Evolutionary conservation across 2,888 invertebrate species (phyloP).

Genomic region (Hanleya hanleyi): DNA sequence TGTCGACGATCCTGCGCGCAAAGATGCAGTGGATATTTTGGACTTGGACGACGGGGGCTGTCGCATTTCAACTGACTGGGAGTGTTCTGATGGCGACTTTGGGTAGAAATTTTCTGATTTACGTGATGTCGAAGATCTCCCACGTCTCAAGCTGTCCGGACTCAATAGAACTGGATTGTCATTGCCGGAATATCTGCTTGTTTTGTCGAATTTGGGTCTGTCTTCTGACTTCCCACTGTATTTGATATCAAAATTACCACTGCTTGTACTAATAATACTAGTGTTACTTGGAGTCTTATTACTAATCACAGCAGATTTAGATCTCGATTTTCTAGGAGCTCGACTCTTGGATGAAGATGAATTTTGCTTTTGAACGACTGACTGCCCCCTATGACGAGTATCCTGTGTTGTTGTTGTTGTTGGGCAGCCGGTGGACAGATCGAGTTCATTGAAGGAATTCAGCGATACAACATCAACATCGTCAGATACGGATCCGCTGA

Average conservation of each 20-base stretch:
- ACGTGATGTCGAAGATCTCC: neutral
- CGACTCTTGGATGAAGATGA: no score
- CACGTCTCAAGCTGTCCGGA: neutral
- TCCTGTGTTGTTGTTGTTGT: neutral
- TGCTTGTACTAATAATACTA: no score
- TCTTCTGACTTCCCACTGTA: constrained; percentile 5
- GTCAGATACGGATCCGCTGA: constrained; percentile 36
- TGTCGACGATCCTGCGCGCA: neutral
- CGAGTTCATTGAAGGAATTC: constrained; percentile 53
- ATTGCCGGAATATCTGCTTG: neutral
- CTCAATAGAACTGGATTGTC: neutral
- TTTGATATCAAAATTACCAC: no score
- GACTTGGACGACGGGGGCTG: neutral
- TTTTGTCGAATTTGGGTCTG: neutral
- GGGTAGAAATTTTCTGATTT: no score
- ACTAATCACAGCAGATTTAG: neutral
- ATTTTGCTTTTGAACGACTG: neutral
- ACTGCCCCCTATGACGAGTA: neutral
- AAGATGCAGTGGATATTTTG: neutral
- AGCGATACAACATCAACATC: constrained; percentile 53
- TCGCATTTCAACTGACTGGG: neutral
- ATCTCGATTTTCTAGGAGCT: no score
- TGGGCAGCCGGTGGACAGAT: neutral
- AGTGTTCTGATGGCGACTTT: no score
- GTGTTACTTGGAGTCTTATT: no score